Conservation (phyloP, 1,140 invertebrate genomes). For the Anoplophora glabripennis region DNA sequence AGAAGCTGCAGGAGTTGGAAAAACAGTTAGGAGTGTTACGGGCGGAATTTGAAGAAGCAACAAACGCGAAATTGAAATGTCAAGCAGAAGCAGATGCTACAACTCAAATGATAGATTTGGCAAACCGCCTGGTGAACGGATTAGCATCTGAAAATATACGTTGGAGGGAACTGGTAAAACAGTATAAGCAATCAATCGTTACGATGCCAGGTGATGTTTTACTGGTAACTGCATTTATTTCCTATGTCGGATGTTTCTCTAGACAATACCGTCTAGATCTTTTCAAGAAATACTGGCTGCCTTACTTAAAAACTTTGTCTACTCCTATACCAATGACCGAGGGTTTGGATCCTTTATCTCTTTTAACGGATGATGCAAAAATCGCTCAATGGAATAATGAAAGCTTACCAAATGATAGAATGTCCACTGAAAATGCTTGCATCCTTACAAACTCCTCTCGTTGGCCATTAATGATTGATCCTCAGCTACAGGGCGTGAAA, state of each 20-base stretch:
- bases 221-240: conserved; percentile 89
- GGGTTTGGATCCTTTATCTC: conserved; percentile 73
- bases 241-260: conserved; percentile 92
- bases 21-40: conserved; percentile 71
- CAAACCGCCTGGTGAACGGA: conserved; percentile 89
- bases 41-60: conserved; percentile 79
- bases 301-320: conserved; percentile 61
- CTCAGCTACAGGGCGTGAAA: conserved; percentile 87
- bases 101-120: conserved; percentile 80
- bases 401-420: conserved; percentile 85
- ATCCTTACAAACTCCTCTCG: conserved; percentile 85
- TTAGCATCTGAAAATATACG: conserved; percentile 88
- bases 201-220: conserved; percentile 89
- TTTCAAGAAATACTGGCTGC: conserved; percentile 77
- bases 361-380: conserved; percentile 87
- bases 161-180: conserved; percentile 52
- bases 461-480: conserved; percentile 95
- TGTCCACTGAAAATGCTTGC: conserved; percentile 93
- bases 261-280: conserved; percentile 79
- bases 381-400: conserved; percentile 94
- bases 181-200: conserved; percentile 57
- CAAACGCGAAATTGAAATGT: conserved; percentile 82
- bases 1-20: conserved; percentile 51
- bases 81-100: conserved; percentile 83
- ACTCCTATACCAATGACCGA: conserved; percentile 72